These are phyloP conservation scores for Amblyraja radiata DNA, from an alignment of 2,797 vertebrate genomes.

Conservation along the genomic window DNA sequence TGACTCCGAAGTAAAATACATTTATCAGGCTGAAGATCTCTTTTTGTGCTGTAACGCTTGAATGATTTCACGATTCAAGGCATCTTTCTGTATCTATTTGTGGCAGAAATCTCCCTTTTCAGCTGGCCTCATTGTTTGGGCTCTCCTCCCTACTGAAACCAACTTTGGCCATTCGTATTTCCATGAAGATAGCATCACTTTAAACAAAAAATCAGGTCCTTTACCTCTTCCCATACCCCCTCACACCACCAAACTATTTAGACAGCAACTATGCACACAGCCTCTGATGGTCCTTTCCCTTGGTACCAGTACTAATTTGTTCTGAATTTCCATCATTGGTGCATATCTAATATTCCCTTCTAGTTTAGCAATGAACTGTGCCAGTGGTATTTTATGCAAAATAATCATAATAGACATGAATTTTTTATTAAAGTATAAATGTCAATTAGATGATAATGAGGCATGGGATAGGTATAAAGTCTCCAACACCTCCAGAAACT, in stretches of 20 bases:
- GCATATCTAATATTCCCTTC: slow-evolving; percentile 9
- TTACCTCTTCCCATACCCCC: too few relatives aligned
- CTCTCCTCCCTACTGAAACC: not conserved
- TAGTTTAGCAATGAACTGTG: not conserved
- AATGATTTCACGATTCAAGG: not conserved
- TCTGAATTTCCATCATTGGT: slow-evolving; percentile 28
- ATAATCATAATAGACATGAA: slow-evolving; percentile 14
- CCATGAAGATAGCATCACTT: not conserved
- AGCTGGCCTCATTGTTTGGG: not conserved
- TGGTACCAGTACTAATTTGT: not conserved
- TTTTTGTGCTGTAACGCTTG: not conserved
- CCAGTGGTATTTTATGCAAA: slow-evolving; percentile 27
- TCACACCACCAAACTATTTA: too few relatives aligned
- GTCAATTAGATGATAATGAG: slow-evolving; percentile 32
- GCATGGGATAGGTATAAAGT: not conserved
- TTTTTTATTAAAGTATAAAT: not conserved
- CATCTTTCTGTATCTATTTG: not conserved
- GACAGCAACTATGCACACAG: not conserved
- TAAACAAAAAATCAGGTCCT: not conserved
- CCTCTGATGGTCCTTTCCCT: slow-evolving; percentile 5
- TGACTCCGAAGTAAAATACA: too few relatives aligned
- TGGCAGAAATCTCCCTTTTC: too few relatives aligned
- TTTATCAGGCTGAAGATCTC: not conserved
- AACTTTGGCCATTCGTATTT: not conserved
- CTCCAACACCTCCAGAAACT: not conserved